A percentile compares a stretch with the other conserved stretches of the same genome.
Conservation (phyloP, 2,797 vertebrate genomes). For the Carduelis carduelis region DNA sequence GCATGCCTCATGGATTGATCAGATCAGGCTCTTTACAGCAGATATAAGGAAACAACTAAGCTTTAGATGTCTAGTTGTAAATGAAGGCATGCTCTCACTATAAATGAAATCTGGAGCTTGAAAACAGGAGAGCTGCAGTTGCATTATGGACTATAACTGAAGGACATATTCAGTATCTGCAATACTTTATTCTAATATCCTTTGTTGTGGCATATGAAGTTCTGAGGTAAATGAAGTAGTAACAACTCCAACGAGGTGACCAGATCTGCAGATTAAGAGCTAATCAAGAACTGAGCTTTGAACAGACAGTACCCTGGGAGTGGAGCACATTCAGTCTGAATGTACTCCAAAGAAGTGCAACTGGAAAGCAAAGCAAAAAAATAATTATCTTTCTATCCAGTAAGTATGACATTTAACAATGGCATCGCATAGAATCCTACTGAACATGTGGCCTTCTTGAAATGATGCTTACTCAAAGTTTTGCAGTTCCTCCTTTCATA, state of each 20-base stretch:
- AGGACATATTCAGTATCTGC: background rate
- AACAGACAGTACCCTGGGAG: background rate
- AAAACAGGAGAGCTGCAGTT: background rate
- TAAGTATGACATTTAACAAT: background rate
- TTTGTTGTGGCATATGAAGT: rapidly evolving
- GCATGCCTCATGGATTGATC: background rate
- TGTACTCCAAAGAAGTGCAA: background rate
- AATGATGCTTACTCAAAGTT: background rate
- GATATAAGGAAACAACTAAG: background rate
- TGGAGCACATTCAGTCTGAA: background rate
- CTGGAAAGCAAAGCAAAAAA: background rate
- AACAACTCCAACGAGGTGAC: background rate
- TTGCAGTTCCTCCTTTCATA: background rate
- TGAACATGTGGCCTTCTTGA: background rate
- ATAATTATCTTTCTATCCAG: background rate
- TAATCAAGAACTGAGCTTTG: background rate
- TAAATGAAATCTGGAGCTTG: background rate
- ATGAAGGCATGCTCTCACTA: background rate
- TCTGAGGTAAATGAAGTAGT: background rate
- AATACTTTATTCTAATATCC: background rate
- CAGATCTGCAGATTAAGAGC: background rate
- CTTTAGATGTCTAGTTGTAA: background rate
- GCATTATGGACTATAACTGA: background rate
- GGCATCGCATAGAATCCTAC: background rate
- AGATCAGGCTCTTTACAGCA: background rate